Percentiles rank a stretch among this genome's conserved stretches.
Conservation (phyloP, 1,140 invertebrate species). For the Pogonognathellus flavescens region DNA sequence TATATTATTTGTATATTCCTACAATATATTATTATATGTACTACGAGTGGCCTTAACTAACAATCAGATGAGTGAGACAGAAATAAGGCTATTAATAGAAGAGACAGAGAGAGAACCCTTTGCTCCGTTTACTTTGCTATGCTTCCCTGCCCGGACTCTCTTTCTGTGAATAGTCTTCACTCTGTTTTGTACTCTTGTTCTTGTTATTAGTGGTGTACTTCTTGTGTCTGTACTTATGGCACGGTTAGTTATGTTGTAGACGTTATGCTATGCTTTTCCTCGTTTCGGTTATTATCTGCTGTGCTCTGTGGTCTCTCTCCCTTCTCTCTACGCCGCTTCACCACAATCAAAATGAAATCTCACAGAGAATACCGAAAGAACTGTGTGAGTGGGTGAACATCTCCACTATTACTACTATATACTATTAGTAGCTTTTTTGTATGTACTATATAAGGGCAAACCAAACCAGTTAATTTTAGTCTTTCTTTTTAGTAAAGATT, state of each 20-base stretch:
- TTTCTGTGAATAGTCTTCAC: neutral
- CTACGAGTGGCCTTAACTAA: too few relatives aligned
- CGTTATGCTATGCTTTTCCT: constrained; percentile 32
- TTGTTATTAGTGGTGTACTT: constrained; percentile 2
- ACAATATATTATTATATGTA: too few relatives aligned
- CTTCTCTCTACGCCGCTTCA: constrained; percentile 20
- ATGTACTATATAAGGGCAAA: constrained; percentile 4
- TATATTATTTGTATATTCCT: too few relatives aligned
- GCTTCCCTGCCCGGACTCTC: neutral
- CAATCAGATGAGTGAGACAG: too few relatives aligned
- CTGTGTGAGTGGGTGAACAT: constrained; percentile 24
- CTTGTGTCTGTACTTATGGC: constrained; percentile 10
- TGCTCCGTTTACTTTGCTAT: neutral
- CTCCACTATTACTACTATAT: neutral
- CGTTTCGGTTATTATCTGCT: constrained; percentile 34
- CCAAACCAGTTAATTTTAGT: constrained; percentile 11
- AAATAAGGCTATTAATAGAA: too few relatives aligned
- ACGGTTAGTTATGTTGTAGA: constrained; percentile 43
- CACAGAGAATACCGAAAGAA: constrained; percentile 33
- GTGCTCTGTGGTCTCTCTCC: neutral
- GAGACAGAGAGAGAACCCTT: too few relatives aligned
- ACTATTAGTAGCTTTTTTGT: neutral
- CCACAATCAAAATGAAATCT: constrained; percentile 49
- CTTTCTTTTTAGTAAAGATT: neutral
- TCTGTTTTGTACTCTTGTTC: constrained; percentile 11